Evolutionary conservation across 2,888 invertebrate genomes (phyloP).

Genomic region (Meiosimyza decipiens): DNA sequence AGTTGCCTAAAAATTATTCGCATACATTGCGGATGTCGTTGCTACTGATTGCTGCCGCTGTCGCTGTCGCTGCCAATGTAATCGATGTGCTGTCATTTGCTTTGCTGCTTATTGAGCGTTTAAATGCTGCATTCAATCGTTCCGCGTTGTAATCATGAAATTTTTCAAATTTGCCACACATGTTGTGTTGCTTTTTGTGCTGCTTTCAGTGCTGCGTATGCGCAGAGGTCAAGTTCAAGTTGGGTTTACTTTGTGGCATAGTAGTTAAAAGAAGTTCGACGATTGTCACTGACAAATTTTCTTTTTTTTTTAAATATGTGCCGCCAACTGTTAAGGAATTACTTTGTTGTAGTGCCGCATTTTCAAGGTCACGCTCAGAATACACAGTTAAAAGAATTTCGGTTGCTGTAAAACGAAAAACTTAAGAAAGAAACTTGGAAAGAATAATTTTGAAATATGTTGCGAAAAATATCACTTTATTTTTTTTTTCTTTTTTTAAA

Average conservation of each 20-base stretch:
- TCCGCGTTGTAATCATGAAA: background rate
- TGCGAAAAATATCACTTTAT: too few relatives aligned
- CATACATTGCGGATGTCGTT: background rate
- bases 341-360: background rate
- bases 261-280: too few relatives aligned
- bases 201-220: background rate
- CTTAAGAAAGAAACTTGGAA: conserved; percentile 15
- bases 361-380: background rate
- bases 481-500: too few relatives aligned
- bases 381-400: too few relatives aligned
- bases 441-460: background rate
- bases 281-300: too few relatives aligned
- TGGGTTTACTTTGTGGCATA: too few relatives aligned
- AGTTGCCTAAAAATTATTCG: conserved; percentile 13
- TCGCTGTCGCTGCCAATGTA: too few relatives aligned
- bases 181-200: background rate
- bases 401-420: conserved; percentile 20
- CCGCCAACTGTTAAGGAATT: too few relatives aligned
- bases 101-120: too few relatives aligned
- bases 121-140: too few relatives aligned
- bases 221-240: conserved; percentile 19
- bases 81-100: too few relatives aligned
- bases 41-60: background rate
- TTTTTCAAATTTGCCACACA: conserved; percentile 15
- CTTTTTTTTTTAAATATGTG: too few relatives aligned